These are phyloP conservation scores for Thinocorus orbignyianus DNA, from an alignment of 2,113 vertebrate genomes.

Conservation along the genomic window DNA sequence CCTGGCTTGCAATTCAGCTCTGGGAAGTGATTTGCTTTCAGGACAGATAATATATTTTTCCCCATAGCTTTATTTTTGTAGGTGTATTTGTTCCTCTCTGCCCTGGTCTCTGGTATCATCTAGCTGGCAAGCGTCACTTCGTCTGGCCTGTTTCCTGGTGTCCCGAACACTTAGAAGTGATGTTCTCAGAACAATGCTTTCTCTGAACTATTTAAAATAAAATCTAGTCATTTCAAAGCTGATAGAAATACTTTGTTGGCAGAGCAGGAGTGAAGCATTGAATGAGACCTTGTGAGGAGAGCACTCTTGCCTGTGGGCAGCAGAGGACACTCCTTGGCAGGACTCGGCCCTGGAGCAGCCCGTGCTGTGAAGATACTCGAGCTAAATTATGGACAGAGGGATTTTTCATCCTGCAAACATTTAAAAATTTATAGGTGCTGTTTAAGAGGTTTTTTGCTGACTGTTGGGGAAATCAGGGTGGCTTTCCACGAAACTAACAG, in stretches of 20 bases:
- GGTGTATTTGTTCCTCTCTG: not conserved
- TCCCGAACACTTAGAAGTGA: not conserved
- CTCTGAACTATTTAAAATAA: not conserved
- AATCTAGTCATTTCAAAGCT: not conserved
- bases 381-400: not conserved
- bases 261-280: not conserved
- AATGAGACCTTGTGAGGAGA: not conserved
- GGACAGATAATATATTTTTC: not conserved
- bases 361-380: accelerated
- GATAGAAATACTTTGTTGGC: not conserved
- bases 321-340: accelerated
- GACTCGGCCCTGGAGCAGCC: accelerated
- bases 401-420: not conserved
- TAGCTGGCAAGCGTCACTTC: accelerated
- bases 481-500: not conserved
- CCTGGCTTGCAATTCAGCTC: not conserved
- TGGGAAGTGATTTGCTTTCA: constrained; percentile 3
- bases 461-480: not conserved
- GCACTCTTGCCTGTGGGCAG: not conserved
- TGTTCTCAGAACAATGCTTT: not conserved
- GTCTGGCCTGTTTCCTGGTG: not conserved
- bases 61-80: not conserved
- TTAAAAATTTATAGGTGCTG: not conserved
- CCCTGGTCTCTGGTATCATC: not conserved
- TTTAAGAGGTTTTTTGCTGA: not conserved